phyloP scores from a whole-genome alignment of 1,140 invertebrate species.

The Hormaphis cornu region DNA sequence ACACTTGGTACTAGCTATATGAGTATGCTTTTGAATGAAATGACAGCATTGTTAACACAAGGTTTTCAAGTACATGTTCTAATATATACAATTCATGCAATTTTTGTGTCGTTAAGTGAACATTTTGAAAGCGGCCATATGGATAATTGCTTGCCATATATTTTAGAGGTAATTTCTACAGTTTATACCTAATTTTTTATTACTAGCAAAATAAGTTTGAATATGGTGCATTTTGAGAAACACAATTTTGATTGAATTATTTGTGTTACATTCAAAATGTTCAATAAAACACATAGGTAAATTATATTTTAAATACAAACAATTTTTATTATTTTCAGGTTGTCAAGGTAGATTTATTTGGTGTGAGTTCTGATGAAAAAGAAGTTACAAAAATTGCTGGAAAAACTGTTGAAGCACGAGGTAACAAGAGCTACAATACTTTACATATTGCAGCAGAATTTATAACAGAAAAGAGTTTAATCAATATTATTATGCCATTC shows the following conservation, averaged over 20 bases:
- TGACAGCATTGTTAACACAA: constrained; percentile 67
- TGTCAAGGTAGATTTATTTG: constrained; percentile 81
- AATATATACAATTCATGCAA: constrained; percentile 74
- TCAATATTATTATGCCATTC: constrained; percentile 69
- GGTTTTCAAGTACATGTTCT: constrained; percentile 93
- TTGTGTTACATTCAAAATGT: too few relatives aligned
- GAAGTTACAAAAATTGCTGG: constrained; percentile 71
- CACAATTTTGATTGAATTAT: too few relatives aligned
- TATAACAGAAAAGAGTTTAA: constrained; percentile 63
- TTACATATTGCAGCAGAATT: constrained; percentile 70
- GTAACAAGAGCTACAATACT: constrained; percentile 79
- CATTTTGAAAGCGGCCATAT: constrained; percentile 62
- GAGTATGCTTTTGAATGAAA: constrained; percentile 64
- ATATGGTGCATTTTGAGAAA: too few relatives aligned
- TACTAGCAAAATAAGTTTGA: constrained; percentile 11
- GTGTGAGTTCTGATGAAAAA: constrained; percentile 80
- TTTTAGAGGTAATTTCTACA: constrained; percentile 58
- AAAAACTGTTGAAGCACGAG: constrained; percentile 68
- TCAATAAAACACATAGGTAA: too few relatives aligned
- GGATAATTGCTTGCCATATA: constrained; percentile 62
- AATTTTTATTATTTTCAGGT: constrained; percentile 45
- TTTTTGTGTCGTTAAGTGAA: constrained; percentile 61
- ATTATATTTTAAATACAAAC: too few relatives aligned
- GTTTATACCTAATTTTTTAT: constrained; percentile 10
- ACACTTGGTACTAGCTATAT: constrained; percentile 77